phyloP scores from a whole-genome alignment of 2,888 invertebrate species.

The Aspidiotus destructor region DNA sequence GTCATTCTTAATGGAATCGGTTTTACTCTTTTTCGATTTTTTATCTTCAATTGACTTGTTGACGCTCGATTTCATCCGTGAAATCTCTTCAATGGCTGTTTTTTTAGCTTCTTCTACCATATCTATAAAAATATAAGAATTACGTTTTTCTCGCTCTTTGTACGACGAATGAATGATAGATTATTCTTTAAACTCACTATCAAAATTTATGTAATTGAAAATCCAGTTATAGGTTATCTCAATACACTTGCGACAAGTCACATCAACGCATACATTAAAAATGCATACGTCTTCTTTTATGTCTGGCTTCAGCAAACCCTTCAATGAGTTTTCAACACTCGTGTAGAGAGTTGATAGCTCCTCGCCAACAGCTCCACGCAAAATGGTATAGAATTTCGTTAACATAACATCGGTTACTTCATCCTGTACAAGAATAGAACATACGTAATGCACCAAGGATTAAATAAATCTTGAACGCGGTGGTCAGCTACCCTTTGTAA shows the following conservation, averaged over 20 bases:
- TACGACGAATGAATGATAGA: not conserved
- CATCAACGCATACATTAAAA: slow-evolving; percentile 21
- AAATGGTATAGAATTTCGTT: slow-evolving; percentile 14
- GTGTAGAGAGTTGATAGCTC: slow-evolving; percentile 14
- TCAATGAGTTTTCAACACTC: slow-evolving; percentile 12
- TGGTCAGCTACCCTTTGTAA: not conserved
- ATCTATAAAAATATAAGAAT: not conserved
- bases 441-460: no score
- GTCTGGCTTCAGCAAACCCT: slow-evolving; percentile 18
- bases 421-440: not conserved
- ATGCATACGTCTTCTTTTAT: slow-evolving; percentile 2
- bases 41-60: not conserved
- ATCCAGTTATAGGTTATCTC: slow-evolving; percentile 29
- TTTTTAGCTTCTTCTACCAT: not conserved
- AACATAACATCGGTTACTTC: slow-evolving; percentile 11
- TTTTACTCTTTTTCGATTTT: slow-evolving; percentile 5
- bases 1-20: not conserved
- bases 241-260: slow-evolving; percentile 22
- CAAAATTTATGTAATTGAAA: slow-evolving; percentile 26
- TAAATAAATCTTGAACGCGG: not conserved
- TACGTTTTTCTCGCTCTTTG: no score
- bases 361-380: slow-evolving; percentile 10
- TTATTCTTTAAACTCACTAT: slow-evolving; percentile 5
- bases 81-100: not conserved
- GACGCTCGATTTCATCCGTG: not conserved